phyloP scores from a whole-genome alignment of 2,113 vertebrate genomes.

The Hippocampus guttulatus region DNA sequence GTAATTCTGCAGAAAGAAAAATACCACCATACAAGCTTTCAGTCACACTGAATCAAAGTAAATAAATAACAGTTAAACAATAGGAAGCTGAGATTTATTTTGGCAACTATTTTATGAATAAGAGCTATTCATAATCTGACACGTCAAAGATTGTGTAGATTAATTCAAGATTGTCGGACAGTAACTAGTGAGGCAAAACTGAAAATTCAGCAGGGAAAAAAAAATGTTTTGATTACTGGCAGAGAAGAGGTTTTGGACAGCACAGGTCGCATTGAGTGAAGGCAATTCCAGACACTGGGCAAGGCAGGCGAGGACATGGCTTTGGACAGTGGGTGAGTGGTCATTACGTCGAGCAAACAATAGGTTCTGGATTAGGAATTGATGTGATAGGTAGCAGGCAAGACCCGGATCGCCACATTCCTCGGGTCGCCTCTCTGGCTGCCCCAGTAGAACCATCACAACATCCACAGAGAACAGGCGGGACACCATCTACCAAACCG shows the following conservation, averaged over 20 bases:
- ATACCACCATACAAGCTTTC: background rate
- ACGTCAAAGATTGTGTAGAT: background rate
- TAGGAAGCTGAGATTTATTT: background rate
- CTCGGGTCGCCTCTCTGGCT: slow-evolving; percentile 72
- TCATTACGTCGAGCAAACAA: slow-evolving; percentile 83
- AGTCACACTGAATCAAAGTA: background rate
- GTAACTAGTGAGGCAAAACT: background rate
- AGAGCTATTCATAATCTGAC: background rate
- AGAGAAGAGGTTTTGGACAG: slow-evolving; percentile 75
- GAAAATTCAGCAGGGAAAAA: background rate
- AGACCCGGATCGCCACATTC: slow-evolving; percentile 62
- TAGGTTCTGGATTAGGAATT: slow-evolving; percentile 83
- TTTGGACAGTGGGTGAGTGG: slow-evolving; percentile 76
- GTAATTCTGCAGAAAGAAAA: background rate
- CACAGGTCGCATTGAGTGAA: slow-evolving; percentile 52
- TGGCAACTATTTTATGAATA: background rate
- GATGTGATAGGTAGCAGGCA: slow-evolving; percentile 75
- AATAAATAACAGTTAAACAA: background rate
- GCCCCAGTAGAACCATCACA: slow-evolving; percentile 79
- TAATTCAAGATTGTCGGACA: background rate
- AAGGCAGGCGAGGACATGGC: slow-evolving; percentile 82
- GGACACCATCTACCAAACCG: slow-evolving; percentile 70
- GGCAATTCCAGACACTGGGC: slow-evolving; percentile 82
- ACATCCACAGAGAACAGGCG: slow-evolving; percentile 89
- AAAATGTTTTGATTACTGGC: slow-evolving; percentile 67